A percentile compares a stretch with the other conserved stretches of the same genome.
These are phyloP conservation scores for Unio delphinus DNA, from an alignment of 2,888 invertebrate species.

Conservation along the genomic window DNA sequence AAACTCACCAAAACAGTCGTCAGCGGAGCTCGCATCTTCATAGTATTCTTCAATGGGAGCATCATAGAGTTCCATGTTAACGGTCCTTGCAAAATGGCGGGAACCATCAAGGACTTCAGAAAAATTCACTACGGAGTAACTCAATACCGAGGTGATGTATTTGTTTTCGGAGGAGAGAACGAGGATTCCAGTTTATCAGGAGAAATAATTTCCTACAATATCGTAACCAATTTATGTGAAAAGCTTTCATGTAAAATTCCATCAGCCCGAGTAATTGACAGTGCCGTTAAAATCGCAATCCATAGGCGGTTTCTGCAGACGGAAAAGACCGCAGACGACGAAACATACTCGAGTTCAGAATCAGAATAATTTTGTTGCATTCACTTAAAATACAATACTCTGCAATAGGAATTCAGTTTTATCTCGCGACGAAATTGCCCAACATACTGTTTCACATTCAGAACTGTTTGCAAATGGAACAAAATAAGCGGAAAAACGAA, in stretches of 20 bases:
- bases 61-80: slow-evolving; percentile 49
- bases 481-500: too few relatives aligned
- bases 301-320: slow-evolving; percentile 49
- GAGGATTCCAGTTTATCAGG: slow-evolving; percentile 54
- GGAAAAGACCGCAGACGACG: slow-evolving; percentile 18
- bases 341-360: neutral
- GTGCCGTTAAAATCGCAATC: slow-evolving; percentile 57
- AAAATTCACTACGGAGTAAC: slow-evolving; percentile 60
- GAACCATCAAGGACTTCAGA: slow-evolving; percentile 56
- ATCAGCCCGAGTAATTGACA: slow-evolving; percentile 57
- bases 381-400: neutral
- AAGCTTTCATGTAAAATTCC: slow-evolving; percentile 53
- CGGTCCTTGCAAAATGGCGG: slow-evolving; percentile 41
- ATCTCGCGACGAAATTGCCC: neutral
- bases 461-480: too few relatives aligned
- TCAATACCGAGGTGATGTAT: slow-evolving; percentile 54
- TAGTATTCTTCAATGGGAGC: slow-evolving; percentile 59
- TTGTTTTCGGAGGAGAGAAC: slow-evolving; percentile 54
- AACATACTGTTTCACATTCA: neutral
- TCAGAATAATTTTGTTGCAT: neutral
- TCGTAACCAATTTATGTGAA: slow-evolving; percentile 45
- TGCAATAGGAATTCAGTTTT: neutral
- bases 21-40: slow-evolving; percentile 51
- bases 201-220: slow-evolving; percentile 54
- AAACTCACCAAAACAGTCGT: slow-evolving; percentile 57